Conservation (phyloP, 2,113 vertebrate genomes). For the Oryzias javanicus region DNA sequence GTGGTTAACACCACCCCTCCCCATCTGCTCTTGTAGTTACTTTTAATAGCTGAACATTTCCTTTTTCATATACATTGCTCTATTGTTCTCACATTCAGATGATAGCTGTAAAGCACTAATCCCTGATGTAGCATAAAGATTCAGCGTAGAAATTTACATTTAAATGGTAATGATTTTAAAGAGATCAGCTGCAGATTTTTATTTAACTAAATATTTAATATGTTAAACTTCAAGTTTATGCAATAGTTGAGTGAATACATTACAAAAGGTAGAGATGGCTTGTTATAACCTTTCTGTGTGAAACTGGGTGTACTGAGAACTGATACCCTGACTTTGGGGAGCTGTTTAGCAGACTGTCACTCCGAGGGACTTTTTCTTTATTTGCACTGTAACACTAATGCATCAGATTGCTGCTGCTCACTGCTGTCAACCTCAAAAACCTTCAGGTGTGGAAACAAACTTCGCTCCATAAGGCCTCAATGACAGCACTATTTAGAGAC, state of each 20-base stretch:
- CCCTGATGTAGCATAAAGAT: slow-evolving; percentile 19
- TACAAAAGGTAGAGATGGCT: slow-evolving; percentile 34
- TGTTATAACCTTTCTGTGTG: slow-evolving; percentile 34
- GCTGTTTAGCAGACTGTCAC: slow-evolving; percentile 31
- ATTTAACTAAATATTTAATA: slow-evolving; percentile 22
- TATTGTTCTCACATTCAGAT: slow-evolving; percentile 11
- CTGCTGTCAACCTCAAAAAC: slow-evolving; percentile 52
- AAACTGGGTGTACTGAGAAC: slow-evolving; percentile 37
- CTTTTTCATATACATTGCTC: slow-evolving; percentile 15
- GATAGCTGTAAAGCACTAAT: slow-evolving; percentile 11
- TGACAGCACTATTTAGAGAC: slow-evolving; percentile 50
- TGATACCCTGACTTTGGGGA: slow-evolving; percentile 32
- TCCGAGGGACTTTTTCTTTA: slow-evolving; percentile 37
- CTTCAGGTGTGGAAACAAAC: slow-evolving; percentile 54
- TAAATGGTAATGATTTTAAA: slow-evolving; percentile 43
- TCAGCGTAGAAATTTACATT: slow-evolving; percentile 34
- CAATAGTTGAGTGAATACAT: slow-evolving; percentile 22
- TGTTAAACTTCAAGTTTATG: slow-evolving; percentile 40
- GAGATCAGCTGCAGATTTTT: slow-evolving; percentile 37
- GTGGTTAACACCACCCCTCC: slow-evolving; percentile 20
- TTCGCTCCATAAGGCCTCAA: slow-evolving; percentile 60
- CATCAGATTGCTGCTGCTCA: slow-evolving; percentile 56
- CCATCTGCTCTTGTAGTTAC: slow-evolving; percentile 6
- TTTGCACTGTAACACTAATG: slow-evolving; percentile 48
- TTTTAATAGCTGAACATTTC: slow-evolving; percentile 26